A percentile compares a stretch with the other conserved stretches of the same genome.
These are phyloP conservation scores for Hydrochoerus hydrochaeris DNA, from an alignment of 2,113 vertebrate species.

Conservation along the genomic window DNA sequence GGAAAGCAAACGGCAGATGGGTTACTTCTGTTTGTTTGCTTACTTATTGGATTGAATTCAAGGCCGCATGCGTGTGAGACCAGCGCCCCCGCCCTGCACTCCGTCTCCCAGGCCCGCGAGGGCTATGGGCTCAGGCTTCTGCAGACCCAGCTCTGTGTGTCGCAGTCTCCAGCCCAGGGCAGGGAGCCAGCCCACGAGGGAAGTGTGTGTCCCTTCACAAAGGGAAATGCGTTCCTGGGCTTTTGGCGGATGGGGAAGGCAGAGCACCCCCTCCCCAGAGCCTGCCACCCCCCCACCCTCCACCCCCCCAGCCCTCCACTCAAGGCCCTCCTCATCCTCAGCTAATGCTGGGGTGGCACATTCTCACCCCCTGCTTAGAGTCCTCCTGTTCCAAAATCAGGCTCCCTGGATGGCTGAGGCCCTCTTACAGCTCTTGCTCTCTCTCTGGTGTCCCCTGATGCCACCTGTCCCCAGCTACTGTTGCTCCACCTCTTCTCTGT, in stretches of 20 bases:
- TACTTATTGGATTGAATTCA: background rate
- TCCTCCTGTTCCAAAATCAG: background rate
- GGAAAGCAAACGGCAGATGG: background rate
- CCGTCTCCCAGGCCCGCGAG: background rate
- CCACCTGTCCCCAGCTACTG: background rate
- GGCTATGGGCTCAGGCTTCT: background rate
- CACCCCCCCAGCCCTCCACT: background rate
- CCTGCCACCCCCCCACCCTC: background rate
- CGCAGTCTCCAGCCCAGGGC: background rate
- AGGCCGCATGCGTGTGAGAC: background rate
- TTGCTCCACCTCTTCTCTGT: background rate
- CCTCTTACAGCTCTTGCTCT: background rate
- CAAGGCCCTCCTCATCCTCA: background rate
- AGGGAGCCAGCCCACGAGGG: background rate
- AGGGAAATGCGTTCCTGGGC: too few species aligned
- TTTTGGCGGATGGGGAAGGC: background rate
- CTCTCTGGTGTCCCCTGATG: background rate
- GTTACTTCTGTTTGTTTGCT: background rate
- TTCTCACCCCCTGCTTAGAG: background rate
- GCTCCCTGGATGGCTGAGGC: too few species aligned
- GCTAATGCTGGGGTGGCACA: background rate
- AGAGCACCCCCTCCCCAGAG: accelerated
- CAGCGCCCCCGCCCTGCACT: too few species aligned
- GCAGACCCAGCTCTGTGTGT: background rate
- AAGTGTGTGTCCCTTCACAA: background rate